A percentile compares a stretch with the other conserved stretches of the same genome.
These are phyloP conservation scores for Elgonia sp. DNA, from an alignment of 2,888 invertebrate genomes.

Conservation along the genomic window DNA sequence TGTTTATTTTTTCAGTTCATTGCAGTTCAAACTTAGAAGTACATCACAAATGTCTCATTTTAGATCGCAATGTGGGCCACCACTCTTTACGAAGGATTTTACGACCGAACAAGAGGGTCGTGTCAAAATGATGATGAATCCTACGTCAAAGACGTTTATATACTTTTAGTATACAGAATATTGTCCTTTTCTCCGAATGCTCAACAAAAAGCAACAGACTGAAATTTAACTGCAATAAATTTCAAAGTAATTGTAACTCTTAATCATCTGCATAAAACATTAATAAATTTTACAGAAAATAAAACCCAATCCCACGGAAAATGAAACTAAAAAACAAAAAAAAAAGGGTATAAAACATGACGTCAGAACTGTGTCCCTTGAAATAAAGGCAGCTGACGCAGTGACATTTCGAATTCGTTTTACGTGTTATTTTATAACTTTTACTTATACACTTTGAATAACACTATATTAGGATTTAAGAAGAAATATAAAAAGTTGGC, in stretches of 20 bases:
- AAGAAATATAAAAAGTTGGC: slow-evolving; percentile 18
- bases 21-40: slow-evolving; percentile 54
- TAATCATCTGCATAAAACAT: no score
- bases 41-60: slow-evolving; percentile 82
- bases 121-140: slow-evolving; percentile 65
- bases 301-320: background rate
- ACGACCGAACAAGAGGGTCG: slow-evolving; percentile 69
- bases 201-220: background rate
- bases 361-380: background rate
- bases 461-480: slow-evolving; percentile 9
- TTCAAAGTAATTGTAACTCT: no score
- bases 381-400: slow-evolving; percentile 33
- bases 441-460: background rate
- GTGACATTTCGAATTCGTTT: background rate
- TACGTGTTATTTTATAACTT: background rate
- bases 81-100: slow-evolving; percentile 71
- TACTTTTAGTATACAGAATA: slow-evolving; percentile 35
- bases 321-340: background rate
- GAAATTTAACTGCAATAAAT: background rate
- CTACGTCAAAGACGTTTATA: slow-evolving; percentile 59
- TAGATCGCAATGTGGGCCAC: slow-evolving; percentile 84
- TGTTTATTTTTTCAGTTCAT: slow-evolving; percentile 44
- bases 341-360: background rate
- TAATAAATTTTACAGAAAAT: background rate
- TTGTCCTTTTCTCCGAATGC: slow-evolving; percentile 14